Evolutionary conservation across 2,113 vertebrate genomes (phyloP), one percentile per base, ranked within the genome.

Genomic region (Rhadina sibilatrix): DNA sequence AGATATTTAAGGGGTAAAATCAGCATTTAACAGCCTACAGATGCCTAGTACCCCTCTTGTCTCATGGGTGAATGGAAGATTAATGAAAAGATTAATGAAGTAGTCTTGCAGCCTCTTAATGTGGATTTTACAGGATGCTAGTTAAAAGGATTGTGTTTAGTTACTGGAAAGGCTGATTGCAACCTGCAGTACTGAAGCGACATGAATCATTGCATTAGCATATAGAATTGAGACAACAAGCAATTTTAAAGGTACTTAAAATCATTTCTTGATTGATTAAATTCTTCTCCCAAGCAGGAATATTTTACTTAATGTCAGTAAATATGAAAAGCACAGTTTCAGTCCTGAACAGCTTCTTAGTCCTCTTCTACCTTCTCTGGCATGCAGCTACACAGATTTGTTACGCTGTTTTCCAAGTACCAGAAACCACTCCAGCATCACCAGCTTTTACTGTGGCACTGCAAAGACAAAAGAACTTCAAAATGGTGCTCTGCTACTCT

Each of bases 241-340:
- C 8, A 1, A 84, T 96, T 96, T 96, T 90, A 92, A 92, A 88
- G 77, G 86, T 95, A 95, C 95, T 96, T 96, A 95, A 96, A 97
- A 92, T 96, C 40, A 94, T 92, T 93, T 95, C 85, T 91, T 95
- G 94, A 97, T 95, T 96, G 93, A 96, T 96, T 97, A 96, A 94
- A 76, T 96, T 96, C 57, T 93, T 96, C 91, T 96, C 31, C 57
- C 3, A 2, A 87, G 92, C 69, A 95, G 74, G 93, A 95, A 71
- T 21, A 69, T 90, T 95, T 97, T 83, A 60, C 80, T 92, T 94
- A 84, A 90, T 92, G 72, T 92, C 88, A 90, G 47, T 92, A 85
- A 87, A 84, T 93, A 95, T 89, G 88, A 90, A 94, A 90, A 79
- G 60, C 64, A 90, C 13, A 49, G 15, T 37, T 52, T 92, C 35